Base-by-base conservation (phyloP, 2,113 vertebrate genomes). In the Muntiacus reevesi region DNA sequence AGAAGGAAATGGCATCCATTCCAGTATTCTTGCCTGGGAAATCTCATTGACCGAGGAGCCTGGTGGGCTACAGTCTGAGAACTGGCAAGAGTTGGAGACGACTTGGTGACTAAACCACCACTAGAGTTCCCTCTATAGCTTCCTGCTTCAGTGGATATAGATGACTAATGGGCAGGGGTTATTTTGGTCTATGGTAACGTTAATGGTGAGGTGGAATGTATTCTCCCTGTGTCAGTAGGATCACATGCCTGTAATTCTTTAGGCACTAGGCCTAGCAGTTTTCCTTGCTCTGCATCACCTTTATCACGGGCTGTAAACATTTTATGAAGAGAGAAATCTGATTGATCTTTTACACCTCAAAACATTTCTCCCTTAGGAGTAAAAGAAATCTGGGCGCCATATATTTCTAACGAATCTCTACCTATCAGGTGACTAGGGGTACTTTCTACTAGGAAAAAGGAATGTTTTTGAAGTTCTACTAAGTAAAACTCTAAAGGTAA, bases 31-130 rank as follows among this genome's bases (percentile, higher is more conserved):
- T 74, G 36, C 71, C 71, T 74, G 6, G 71, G 23, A 40, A 43
- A 74, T 40, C 21, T 43, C 71, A 43, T 25, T 3, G 6, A 74
- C 67, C 40, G 71, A 14, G 36, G 36, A 74, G 71, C 11, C 71
- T 74, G 36, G 71, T 25, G 36, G 71, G 21, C 71, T 43, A 25
- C 11, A 25, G 71, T 74, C 36, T 1, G 12, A 40, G 21, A 13
- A 43, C 0, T 25, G 5, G 36, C 36, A 74, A 25, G 36, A 6
- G 5, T 0, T 74, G n/a, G 71, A 25, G 36, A 40, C 36, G 12
- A 23, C 36, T 25, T 43, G 36, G 71, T 1, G 11, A 40, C 71
- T 74, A 43, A 6, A 25, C 36, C 71, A 40, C 71, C 71, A 71
- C 17, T 11, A 6, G 64, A n/a, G 19, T 21, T 71, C 71, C 21